Conservation (phyloP, 2,888 invertebrate species). For the Archips crataeganus region DNA sequence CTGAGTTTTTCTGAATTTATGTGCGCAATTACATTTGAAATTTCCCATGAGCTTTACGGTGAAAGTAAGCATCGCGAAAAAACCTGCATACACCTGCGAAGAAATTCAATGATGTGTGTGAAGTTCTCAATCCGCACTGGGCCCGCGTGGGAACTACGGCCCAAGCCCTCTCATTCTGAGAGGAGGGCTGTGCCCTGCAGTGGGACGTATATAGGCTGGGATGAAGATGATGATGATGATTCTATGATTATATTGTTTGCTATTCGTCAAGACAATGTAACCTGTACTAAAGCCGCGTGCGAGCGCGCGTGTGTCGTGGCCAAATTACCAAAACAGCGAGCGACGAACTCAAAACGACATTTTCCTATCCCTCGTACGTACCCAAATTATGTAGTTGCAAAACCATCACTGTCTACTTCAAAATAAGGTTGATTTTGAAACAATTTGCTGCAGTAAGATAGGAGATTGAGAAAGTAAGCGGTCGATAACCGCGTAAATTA, state of each 20-base stretch:
- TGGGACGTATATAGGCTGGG: too few relatives aligned
- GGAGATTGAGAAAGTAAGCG: not conserved
- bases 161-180: too few relatives aligned
- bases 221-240: too few relatives aligned
- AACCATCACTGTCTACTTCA: not conserved
- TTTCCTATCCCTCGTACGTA: not conserved
- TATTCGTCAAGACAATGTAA: constrained; percentile 43
- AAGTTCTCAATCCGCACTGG: too few relatives aligned
- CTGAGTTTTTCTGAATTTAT: too few relatives aligned
- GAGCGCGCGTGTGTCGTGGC: constrained; percentile 56
- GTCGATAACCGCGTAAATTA: constrained; percentile 52
- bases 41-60: too few relatives aligned
- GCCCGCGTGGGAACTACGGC: too few relatives aligned
- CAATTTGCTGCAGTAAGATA: not conserved
- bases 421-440: not conserved
- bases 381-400: not conserved
- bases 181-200: too few relatives aligned
- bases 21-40: too few relatives aligned
- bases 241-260: not conserved
- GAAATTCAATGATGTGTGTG: too few relatives aligned
- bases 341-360: constrained; percentile 55
- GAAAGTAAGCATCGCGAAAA: too few relatives aligned
- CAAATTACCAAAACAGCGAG: constrained; percentile 60
- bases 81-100: too few relatives aligned
- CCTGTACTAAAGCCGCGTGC: constrained; percentile 57